Evolutionary conservation across 2,113 vertebrate genomes (phyloP).

Genomic region (Oryzias celebensis): DNA sequence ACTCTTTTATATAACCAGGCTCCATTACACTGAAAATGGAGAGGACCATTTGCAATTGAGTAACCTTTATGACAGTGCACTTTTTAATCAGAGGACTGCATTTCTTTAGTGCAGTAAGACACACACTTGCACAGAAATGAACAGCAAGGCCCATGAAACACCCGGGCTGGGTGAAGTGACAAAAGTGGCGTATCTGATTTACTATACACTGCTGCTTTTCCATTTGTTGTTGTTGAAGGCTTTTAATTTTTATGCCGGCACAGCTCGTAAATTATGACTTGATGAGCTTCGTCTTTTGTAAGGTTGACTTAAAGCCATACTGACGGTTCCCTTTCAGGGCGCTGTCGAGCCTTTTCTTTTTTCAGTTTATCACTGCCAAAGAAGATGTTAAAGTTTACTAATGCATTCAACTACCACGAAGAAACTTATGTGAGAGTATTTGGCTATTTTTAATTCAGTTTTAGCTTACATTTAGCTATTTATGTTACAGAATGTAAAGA

Average conservation of each 20-base stretch:
- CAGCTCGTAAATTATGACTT: slow-evolving; percentile 87
- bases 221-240: slow-evolving; percentile 91
- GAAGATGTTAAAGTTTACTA: too few species aligned
- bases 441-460: too few species aligned
- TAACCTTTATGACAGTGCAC: slow-evolving; percentile 99
- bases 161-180: slow-evolving; percentile 85
- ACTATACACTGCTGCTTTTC: slow-evolving; percentile 81
- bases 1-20: slow-evolving; percentile 76
- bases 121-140: slow-evolving; percentile 71
- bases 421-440: too few species aligned
- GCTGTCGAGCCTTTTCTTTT: too few species aligned
- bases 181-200: slow-evolving; percentile 87
- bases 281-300: slow-evolving; percentile 39
- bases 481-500: too few species aligned
- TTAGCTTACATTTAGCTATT: too few species aligned
- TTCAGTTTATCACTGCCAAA: too few species aligned
- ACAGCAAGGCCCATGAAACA: slow-evolving; percentile 92
- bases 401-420: too few species aligned
- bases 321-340: too few species aligned
- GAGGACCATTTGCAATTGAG: slow-evolving; percentile 99
- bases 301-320: slow-evolving; percentile 24
- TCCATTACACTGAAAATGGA: slow-evolving; percentile 99
- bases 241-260: slow-evolving; percentile 90
- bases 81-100: slow-evolving; percentile 99
- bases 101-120: slow-evolving; percentile 90